Evolutionary conservation across 2,888 invertebrate species (phyloP).

Genomic region (Noctua janthina): DNA sequence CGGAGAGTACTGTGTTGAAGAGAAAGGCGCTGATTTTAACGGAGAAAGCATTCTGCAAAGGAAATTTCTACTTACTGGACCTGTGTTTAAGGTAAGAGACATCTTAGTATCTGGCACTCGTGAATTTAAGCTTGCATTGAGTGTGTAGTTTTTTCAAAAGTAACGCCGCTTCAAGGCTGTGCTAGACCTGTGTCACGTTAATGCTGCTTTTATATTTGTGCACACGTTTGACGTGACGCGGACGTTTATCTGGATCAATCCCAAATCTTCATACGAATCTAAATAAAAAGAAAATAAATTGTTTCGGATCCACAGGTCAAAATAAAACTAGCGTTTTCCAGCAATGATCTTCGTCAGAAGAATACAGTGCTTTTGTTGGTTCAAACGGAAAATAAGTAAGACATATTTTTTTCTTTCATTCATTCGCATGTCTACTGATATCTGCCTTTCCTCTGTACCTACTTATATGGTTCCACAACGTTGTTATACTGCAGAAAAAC

Average conservation of each 20-base stretch:
- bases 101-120: background rate
- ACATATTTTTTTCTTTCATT: background rate
- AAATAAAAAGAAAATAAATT: background rate
- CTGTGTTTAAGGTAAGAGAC: constrained; percentile 89
- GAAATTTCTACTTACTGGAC: constrained; percentile 93
- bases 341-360: constrained; percentile 94
- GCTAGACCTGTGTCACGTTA: background rate
- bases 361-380: constrained; percentile 94
- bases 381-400: constrained; percentile 95
- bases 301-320: constrained; percentile 90
- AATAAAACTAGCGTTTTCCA: constrained; percentile 96
- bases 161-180: background rate
- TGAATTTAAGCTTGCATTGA: background rate
- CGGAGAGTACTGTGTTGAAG: constrained; percentile 96
- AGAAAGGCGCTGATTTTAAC: constrained; percentile 97
- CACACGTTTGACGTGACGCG: background rate
- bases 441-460: background rate
- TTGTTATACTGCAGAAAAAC: background rate
- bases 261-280: background rate
- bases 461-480: background rate
- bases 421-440: background rate
- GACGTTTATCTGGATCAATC: background rate
- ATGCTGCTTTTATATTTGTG: background rate
- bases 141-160: background rate
- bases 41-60: constrained; percentile 96